These are phyloP conservation scores for Gadopsis marmoratus DNA, from an alignment of 2,797 vertebrate genomes.

Conservation along the genomic window DNA sequence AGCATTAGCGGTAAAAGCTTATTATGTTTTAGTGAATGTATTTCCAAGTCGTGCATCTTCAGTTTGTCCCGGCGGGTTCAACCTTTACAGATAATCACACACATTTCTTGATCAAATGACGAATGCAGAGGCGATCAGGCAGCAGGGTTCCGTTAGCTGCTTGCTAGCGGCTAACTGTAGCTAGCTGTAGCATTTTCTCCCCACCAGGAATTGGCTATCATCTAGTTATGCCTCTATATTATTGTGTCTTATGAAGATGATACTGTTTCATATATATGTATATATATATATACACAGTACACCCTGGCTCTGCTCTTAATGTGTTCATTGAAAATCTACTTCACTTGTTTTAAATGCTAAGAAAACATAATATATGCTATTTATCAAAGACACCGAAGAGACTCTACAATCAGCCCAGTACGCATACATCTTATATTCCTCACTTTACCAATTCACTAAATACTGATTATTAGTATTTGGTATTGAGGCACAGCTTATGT, in stretches of 20 bases:
- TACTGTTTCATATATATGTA: not conserved
- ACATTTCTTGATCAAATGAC: not conserved
- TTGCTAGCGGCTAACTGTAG: not conserved
- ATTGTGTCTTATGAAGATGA: not conserved
- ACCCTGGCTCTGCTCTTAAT: not conserved
- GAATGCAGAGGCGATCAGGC: not conserved
- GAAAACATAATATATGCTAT: not conserved
- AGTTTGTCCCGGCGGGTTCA: too few relatives aligned
- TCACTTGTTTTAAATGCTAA: not conserved
- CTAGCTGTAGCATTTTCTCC: not conserved
- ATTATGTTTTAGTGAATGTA: too few relatives aligned
- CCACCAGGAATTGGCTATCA: too few relatives aligned
- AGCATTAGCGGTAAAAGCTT: not conserved
- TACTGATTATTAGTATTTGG: too few relatives aligned
- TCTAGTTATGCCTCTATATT: too few relatives aligned
- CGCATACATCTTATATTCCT: not conserved
- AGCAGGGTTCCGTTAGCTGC: not conserved
- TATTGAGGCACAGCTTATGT: not conserved
- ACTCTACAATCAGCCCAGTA: not conserved
- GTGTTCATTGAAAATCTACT: not conserved
- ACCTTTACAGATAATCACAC: not conserved
- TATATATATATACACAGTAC: too few relatives aligned
- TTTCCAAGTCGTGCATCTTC: too few relatives aligned
- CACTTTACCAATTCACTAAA: not conserved
- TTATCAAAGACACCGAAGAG: not conserved